These are phyloP conservation scores for Promerops cafer DNA, from an alignment of 2,113 vertebrate species.

Conservation along the genomic window DNA sequence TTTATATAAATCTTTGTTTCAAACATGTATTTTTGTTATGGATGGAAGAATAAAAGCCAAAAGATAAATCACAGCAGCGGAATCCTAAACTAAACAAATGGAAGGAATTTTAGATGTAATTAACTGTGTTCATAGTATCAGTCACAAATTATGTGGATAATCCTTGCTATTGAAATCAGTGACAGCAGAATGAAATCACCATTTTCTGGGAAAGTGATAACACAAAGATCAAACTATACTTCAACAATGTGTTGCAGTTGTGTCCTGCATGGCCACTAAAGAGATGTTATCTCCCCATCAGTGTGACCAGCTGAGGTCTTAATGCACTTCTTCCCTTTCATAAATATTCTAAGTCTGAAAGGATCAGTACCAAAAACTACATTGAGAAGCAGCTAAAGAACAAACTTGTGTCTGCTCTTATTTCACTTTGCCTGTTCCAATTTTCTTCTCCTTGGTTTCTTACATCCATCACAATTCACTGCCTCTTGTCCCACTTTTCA, in stretches of 20 bases:
- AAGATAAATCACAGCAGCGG: background rate
- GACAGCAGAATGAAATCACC: background rate
- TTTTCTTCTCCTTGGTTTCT: background rate
- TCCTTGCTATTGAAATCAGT: background rate
- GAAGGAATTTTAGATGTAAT: background rate
- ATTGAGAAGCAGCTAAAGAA: background rate
- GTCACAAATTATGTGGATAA: background rate
- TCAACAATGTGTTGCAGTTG: background rate
- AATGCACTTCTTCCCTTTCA: background rate
- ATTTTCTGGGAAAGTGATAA: background rate
- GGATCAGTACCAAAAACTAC: background rate
- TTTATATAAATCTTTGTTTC: background rate
- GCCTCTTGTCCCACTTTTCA: background rate
- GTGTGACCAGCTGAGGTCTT: background rate
- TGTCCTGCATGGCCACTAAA: background rate
- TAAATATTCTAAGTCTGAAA: background rate
- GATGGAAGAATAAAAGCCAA: background rate
- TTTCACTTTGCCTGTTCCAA: background rate
- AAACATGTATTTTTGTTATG: background rate
- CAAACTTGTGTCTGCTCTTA: background rate
- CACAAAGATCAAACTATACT: background rate
- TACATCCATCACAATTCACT: background rate
- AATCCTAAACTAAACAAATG: background rate
- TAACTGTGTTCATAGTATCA: background rate
- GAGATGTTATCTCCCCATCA: background rate